Percentiles rank a stretch among this genome's conserved stretches.
phyloP scores from a whole-genome alignment of 2,113 vertebrate species.

The Ochotona princeps region DNA sequence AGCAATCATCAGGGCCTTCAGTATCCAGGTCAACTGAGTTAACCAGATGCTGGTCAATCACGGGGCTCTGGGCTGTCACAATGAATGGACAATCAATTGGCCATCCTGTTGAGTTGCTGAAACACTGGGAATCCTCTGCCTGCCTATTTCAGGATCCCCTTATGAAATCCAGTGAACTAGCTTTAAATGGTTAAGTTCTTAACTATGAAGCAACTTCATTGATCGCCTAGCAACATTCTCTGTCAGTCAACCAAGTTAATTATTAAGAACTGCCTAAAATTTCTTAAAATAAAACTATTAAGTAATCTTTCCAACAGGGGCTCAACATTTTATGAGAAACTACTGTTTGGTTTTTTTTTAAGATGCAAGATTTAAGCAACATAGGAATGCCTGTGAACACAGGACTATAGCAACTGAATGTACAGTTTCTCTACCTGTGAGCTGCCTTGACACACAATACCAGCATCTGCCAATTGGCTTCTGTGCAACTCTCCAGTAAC shows the following conservation, averaged over 20 bases:
- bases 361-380: constrained; percentile 3
- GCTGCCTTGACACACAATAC: background rate
- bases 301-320: background rate
- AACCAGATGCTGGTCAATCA: constrained; percentile 43
- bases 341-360: background rate
- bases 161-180: background rate
- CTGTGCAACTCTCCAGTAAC: background rate
- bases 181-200: background rate
- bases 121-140: background rate
- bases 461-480: background rate
- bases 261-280: background rate
- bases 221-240: background rate
- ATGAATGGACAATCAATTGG: constrained; percentile 50
- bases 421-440: background rate
- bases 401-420: background rate
- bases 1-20: constrained; percentile 1
- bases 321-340: constrained; percentile 7
- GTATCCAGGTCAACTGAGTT: constrained; percentile 59
- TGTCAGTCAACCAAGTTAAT: background rate
- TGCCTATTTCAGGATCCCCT: constrained; percentile 4
- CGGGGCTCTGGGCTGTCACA: constrained; percentile 43
- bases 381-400: background rate
- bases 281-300: constrained; percentile 6
- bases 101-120: background rate
- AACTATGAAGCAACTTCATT: background rate